Conservation (phyloP, 2,888 invertebrate genomes). For the Augiades crinisus region DNA sequence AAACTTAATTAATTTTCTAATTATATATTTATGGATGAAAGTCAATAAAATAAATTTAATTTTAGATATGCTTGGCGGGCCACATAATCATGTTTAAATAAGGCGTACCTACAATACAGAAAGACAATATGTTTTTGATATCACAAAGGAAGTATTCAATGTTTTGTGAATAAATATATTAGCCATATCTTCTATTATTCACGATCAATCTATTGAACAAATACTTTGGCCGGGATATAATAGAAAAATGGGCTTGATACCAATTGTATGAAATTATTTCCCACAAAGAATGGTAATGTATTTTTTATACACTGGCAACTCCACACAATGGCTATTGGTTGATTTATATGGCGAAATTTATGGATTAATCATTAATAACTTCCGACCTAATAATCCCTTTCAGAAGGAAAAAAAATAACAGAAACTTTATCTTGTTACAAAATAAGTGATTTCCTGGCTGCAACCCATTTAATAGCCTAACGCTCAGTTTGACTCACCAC, state of each 20-base stretch:
- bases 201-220: neutral
- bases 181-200: neutral
- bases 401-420: neutral
- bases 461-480: too few relatives aligned
- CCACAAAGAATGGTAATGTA: constrained; percentile 31
- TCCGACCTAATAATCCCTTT: neutral
- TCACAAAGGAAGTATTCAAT: neutral
- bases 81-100: too few relatives aligned
- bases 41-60: too few relatives aligned
- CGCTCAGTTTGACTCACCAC: too few relatives aligned
- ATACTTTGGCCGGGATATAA: constrained; percentile 7
- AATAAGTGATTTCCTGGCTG: too few relatives aligned
- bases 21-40: too few relatives aligned
- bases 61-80: too few relatives aligned
- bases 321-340: constrained; percentile 24
- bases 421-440: neutral
- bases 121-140: too few relatives aligned
- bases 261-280: constrained; percentile 28
- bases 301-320: constrained; percentile 28
- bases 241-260: constrained; percentile 28
- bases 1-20: too few relatives aligned
- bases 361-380: neutral
- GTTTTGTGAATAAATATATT: neutral
- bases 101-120: too few relatives aligned
- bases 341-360: neutral